A percentile compares a stretch with the other conserved stretches of the same genome.
phyloP scores from a whole-genome alignment of 2,888 invertebrate species.

The Drosophila quinaria region DNA sequence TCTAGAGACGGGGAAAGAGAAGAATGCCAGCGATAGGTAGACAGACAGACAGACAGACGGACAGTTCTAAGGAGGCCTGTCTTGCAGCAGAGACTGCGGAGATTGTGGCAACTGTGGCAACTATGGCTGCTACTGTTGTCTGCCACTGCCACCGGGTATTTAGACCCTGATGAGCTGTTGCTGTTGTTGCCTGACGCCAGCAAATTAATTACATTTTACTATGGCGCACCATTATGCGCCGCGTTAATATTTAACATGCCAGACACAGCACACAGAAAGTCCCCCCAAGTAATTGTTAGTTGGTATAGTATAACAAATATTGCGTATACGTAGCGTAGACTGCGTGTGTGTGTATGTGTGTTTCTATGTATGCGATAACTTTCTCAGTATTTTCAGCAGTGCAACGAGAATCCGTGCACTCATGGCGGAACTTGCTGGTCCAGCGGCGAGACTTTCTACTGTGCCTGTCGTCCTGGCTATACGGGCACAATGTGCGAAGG shows the following conservation, averaged over 20 bases:
- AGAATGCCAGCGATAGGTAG: conserved; percentile 17
- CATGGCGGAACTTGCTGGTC: conserved; percentile 93
- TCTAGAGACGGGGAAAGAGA: not conserved
- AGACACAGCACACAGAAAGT: conserved; percentile 44
- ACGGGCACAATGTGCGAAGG: conserved; percentile 93
- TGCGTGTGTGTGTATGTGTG: not conserved
- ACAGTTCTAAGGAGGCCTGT: conserved; percentile 25
- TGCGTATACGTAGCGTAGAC: conserved; percentile 11
- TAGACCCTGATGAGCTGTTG: conserved; percentile 22
- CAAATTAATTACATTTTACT: conserved; percentile 80
- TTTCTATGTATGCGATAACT: conserved; percentile 38
- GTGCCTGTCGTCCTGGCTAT: conserved; percentile 92
- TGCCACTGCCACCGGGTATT: conserved; percentile 17
- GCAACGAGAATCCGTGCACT: conserved; percentile 90
- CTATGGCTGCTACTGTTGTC: conserved; percentile 13
- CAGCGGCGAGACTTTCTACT: conserved; percentile 91
- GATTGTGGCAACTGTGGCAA: conserved; percentile 13
- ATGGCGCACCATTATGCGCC: conserved; percentile 55
- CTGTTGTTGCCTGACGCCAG: conserved; percentile 41
- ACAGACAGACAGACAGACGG: conserved; percentile 1
- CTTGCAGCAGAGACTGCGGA: conserved; percentile 12
- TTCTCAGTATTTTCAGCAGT: conserved; percentile 87
- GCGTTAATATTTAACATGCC: conserved; percentile 73
- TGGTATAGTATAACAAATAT: conserved; percentile 35
- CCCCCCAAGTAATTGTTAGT: conserved; percentile 68